phyloP scores from a whole-genome alignment of 2,888 invertebrate genomes.

The Drosophila picticornis region DNA sequence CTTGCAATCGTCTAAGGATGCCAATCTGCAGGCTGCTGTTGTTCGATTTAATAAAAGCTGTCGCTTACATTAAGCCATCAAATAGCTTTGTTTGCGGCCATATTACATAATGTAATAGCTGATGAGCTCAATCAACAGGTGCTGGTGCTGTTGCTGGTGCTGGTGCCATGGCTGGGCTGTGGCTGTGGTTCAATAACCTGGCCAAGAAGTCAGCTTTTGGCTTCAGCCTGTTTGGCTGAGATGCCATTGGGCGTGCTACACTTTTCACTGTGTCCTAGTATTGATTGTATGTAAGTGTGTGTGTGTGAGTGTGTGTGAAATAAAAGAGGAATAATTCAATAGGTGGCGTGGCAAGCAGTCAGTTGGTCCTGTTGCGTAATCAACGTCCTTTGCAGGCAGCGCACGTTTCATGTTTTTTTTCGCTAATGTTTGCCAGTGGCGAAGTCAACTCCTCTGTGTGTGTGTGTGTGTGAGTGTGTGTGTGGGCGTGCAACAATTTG shows the following conservation, averaged over 20 bases:
- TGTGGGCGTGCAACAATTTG: constrained; percentile 64
- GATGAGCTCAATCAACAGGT: constrained; percentile 73
- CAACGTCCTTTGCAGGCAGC: constrained; percentile 74
- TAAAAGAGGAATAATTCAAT: constrained; percentile 68
- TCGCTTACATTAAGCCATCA: constrained; percentile 24
- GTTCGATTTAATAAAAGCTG: constrained; percentile 14
- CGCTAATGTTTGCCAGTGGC: constrained; percentile 56
- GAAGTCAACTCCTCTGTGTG: constrained; percentile 31
- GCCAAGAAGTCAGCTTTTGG: constrained; percentile 49
- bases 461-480: not conserved
- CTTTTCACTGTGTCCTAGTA: constrained; percentile 9
- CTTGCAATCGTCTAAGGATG: constrained; percentile 12
- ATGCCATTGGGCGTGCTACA: constrained; percentile 33
- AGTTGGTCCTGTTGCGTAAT: constrained; percentile 67
- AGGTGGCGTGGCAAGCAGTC: constrained; percentile 37
- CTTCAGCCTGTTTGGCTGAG: constrained; percentile 8
- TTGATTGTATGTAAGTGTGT: constrained; percentile 8
- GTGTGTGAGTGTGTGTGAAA: constrained; percentile 30
- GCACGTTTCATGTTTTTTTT: constrained; percentile 72
- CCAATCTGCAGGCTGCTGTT: not conserved
- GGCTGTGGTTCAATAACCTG: constrained; percentile 72
- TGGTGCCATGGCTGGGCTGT: not conserved
- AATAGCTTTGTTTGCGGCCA: constrained; percentile 31
- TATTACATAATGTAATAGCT: constrained; percentile 41
- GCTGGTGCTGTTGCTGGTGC: constrained; percentile 35